Conservation (phyloP, 1,140 invertebrate genomes). For the Gonioctena quinquepunctata region DNA sequence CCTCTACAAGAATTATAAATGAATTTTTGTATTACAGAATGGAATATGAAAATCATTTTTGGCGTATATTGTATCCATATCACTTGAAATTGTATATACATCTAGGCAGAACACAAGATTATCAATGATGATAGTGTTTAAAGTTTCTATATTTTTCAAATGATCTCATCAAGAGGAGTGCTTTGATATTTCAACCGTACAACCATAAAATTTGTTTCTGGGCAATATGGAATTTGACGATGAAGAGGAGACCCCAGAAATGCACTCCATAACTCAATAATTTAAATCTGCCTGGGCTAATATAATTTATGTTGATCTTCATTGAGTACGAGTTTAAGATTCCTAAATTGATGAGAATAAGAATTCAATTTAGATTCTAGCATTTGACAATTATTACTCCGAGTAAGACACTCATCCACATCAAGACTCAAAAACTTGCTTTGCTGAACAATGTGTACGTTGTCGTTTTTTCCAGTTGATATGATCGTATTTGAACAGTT, state of each 20-base stretch:
- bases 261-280: background rate
- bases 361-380: background rate
- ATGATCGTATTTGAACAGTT: too few relatives aligned
- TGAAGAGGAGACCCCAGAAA: background rate
- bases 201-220: background rate
- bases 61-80: background rate
- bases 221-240: background rate
- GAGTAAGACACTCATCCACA: background rate
- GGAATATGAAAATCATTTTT: background rate
- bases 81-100: background rate
- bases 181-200: background rate
- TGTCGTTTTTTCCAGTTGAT: too few relatives aligned
- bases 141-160: background rate
- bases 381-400: background rate
- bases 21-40: background rate
- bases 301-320: background rate
- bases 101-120: background rate
- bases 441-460: too few relatives aligned
- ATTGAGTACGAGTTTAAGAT: background rate
- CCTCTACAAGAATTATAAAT: background rate
- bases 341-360: background rate
- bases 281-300: background rate
- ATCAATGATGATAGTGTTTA: background rate
- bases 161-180: background rate
- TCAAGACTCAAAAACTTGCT: background rate